Evolutionary conservation across 2,797 vertebrate genomes (phyloP), one percentile per base, ranked within the genome.

Genomic region (Sebastes vulpes): DNA sequence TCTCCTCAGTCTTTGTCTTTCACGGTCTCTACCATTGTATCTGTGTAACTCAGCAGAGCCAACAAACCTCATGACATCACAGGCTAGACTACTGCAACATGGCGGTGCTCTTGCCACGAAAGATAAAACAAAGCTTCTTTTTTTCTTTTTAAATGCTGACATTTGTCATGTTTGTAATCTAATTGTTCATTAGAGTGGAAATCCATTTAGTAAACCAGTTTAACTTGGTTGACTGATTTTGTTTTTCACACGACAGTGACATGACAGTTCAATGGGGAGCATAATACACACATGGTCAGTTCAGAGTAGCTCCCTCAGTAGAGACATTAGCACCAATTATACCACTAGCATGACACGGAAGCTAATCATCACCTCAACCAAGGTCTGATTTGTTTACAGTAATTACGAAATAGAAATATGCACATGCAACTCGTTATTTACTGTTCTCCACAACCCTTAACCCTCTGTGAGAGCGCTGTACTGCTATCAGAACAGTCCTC

Each of bases 331-430:
- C 65, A 66, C 11, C 1, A 23, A 18, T 66, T 75, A 25, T 10
- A 57, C 23, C 3, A 61, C 38, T 6, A 21, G 32, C 9, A 4
- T 53, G 2, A 67, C 42, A 65, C 10, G 16, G n/a, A 70, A 25
- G 21, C 42, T 10, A 65, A 57, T 71, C 21, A 38, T 72, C 42
- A 53, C 42, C 23, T 71, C 28, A 70, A 63, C 18, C 20, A 20
- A 26, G 21, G 48, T 50, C 20, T 50, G 18, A 25, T 68, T 56
- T 42, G 72, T 79, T 75, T 74, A 58, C 26, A 28, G 18, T 68
- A 11, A 61, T 65, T 26, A 71, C 6, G 11, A 4, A 53, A 46
- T 5, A 29, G 4, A 32, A 23, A 31, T 32, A 14, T 21, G 2
- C 57, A 50, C 29, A 69, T 32, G 3, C 2, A 6, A 26, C 3